Evolutionary conservation across 2,113 vertebrate genomes (phyloP).

Genomic region (Gulo gulo): DNA sequence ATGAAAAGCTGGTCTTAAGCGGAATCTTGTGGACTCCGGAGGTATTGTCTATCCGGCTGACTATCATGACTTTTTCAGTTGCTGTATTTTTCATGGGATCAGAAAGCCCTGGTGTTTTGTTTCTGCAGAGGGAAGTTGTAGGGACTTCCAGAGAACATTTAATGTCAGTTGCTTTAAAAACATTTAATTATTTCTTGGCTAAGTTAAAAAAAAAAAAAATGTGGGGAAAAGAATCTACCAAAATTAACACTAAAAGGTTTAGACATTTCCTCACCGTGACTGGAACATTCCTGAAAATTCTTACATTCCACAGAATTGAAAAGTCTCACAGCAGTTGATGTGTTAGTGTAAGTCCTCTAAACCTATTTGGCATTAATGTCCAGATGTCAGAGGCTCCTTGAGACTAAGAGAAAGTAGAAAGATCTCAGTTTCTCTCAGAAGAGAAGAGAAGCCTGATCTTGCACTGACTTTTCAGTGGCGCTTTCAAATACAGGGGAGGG

Average conservation of each 20-base stretch:
- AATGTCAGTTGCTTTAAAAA: not conserved
- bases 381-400: not conserved
- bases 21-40: not conserved
- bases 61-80: not conserved
- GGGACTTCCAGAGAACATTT: not conserved
- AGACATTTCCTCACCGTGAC: not conserved
- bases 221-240: not conserved
- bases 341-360: not conserved
- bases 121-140: not conserved
- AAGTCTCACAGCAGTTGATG: not conserved
- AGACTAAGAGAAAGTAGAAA: not conserved
- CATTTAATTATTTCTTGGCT: conserved; percentile 26
- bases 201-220: not conserved
- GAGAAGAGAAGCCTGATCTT: not conserved
- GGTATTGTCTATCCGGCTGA: not conserved
- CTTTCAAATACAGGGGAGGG: not conserved
- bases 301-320: not conserved
- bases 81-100: not conserved
- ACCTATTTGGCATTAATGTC: not conserved
- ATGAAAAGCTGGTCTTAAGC: not conserved
- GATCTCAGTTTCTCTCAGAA: not conserved
- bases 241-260: conserved; percentile 31
- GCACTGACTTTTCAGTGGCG: not conserved
- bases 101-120: not conserved
- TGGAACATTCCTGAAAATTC: not conserved